Base-by-base conservation (phyloP, 1,140 invertebrate species). In the Eueides isabella region DNA sequence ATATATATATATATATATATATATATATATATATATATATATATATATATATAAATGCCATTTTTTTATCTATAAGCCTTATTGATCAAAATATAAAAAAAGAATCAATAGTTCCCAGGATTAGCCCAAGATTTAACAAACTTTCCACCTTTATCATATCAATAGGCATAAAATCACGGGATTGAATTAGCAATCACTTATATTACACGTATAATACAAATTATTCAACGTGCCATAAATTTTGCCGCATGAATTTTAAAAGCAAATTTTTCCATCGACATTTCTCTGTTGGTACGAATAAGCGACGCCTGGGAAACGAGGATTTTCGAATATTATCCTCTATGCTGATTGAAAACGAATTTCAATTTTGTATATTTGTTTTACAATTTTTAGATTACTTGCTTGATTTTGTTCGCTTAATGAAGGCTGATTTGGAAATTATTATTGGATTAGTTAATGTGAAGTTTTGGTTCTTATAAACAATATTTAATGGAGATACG, bases 161-260 rank as follows among this genome's bases (percentile, higher is more conserved):
- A n/a, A n/a, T n/a, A n/a, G n/a, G n/a, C n/a, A 19, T 23, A 44
- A 38, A 35, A 19, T 28, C 19, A 16, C 9, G 35, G 5, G 35
- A 33, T 44, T 5, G n/a, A 48, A 19, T 19, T 48, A 67, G 19
- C 38, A 67, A 67, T 48, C 62, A n/a, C 16, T 30, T 31, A 66
- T 41, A 72, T 61, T 72, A 61, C 31, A 61, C 41, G 28, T 35
- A 63, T 41, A 48, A 33, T 38, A 68, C 41, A 55, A 55, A 65
- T 61, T 44, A 38, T 69, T 19, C 38, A 55, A 2, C 19, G 67
- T 35, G 29, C 61, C 30, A 63, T 74, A 30, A 69, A 74, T 64
- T 74, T 69, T 26, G 29, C 11, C 41, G 63, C 72, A 69, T 74
- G 67, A 74, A 74, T 74, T 74, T 74, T 74, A 74, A 74, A 74